Evolutionary conservation across 2,888 invertebrate genomes (phyloP).

Genomic region (Dolichomitus sp.): DNA sequence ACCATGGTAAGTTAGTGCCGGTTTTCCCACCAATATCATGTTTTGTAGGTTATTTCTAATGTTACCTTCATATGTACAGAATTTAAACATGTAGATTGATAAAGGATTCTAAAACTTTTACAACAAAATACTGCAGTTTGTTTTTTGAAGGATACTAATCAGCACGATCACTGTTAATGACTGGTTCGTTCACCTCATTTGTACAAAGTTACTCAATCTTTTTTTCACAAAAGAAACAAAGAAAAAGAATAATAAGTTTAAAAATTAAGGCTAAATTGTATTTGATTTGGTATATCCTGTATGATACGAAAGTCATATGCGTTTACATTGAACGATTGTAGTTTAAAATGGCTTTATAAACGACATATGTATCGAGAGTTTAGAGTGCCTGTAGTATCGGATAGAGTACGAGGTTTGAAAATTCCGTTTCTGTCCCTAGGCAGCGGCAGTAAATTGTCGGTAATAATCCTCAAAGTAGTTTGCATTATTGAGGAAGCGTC

Average conservation of each 20-base stretch:
- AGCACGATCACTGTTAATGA: neutral
- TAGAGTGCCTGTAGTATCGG: slow-evolving; percentile 12
- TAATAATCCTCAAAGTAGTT: slow-evolving; percentile 63
- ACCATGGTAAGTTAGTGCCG: no score
- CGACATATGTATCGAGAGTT: neutral
- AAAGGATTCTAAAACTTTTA: no score
- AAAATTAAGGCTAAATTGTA: neutral
- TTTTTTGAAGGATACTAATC: no score
- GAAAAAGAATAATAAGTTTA: neutral
- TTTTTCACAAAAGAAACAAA: neutral
- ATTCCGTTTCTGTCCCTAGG: slow-evolving; percentile 55
- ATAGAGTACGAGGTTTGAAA: slow-evolving; percentile 47
- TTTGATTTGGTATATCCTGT: neutral
- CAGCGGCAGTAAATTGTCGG: slow-evolving; percentile 59
- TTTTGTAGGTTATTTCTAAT: no score
- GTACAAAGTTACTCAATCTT: neutral
- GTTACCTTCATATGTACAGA: no score
- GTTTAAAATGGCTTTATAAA: neutral
- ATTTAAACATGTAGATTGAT: no score
- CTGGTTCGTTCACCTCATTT: neutral
- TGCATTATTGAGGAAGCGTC: slow-evolving; percentile 67
- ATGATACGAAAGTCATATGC: neutral
- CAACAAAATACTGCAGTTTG: no score
- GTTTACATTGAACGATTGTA: neutral
- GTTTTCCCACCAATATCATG: no score